Conservation (phyloP, 2,113 vertebrate genomes). For the Anolis sagrei region DNA sequence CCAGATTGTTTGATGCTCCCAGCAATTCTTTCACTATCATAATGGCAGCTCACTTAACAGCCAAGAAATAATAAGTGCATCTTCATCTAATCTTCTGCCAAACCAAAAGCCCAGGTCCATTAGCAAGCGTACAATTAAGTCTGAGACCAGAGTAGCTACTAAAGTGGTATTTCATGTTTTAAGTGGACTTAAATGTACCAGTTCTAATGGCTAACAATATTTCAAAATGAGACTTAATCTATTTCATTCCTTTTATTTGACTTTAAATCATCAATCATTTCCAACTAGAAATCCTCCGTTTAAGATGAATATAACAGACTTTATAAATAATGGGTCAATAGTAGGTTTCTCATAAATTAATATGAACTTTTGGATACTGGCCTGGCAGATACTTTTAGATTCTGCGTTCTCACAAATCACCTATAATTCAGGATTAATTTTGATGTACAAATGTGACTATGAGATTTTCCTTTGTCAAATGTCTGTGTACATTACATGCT, state of each 20-base stretch:
- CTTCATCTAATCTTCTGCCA: constrained; percentile 35
- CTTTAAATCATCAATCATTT: constrained; percentile 71
- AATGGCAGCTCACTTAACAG: constrained; percentile 32
- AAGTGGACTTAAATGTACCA: constrained; percentile 57
- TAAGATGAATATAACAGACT: constrained; percentile 69
- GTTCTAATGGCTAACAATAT: constrained; percentile 57
- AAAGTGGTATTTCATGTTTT: constrained; percentile 49
- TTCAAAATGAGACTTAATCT: constrained; percentile 70
- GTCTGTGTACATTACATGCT: constrained; percentile 1
- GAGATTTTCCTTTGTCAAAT: constrained; percentile 53
- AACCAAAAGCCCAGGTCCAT: not conserved
- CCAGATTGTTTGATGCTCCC: not conserved
- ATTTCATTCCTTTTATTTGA: constrained; percentile 63
- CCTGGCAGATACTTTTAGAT: constrained; percentile 67
- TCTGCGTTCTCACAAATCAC: constrained; percentile 62
- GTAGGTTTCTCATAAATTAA: constrained; percentile 69
- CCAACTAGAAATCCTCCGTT: constrained; percentile 37
- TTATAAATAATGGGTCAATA: constrained; percentile 75
- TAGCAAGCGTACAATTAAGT: not conserved
- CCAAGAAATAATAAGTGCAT: constrained; percentile 34
- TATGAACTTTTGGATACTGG: constrained; percentile 66
- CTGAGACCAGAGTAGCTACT: constrained; percentile 36
- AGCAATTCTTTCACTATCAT: not conserved
- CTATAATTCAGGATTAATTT: constrained; percentile 64
- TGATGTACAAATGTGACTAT: constrained; percentile 57